Conservation (phyloP, 2,888 invertebrate genomes). For the Xanthorhoe designata region DNA sequence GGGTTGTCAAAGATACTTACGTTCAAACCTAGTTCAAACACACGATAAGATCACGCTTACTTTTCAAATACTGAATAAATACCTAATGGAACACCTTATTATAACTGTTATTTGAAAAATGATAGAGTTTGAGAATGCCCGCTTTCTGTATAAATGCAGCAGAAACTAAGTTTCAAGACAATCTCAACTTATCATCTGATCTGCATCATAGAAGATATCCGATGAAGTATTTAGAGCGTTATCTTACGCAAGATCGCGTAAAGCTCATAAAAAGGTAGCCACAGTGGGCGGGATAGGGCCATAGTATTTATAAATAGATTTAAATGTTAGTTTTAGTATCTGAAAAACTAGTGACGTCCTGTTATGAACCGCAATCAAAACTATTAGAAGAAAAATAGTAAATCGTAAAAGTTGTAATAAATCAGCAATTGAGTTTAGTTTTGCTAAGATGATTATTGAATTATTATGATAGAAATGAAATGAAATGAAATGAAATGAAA, state of each 20-base stretch:
- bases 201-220: constrained; percentile 24
- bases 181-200: constrained; percentile 14
- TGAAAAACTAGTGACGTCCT: not conserved
- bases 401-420: not conserved
- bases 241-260: constrained; percentile 54
- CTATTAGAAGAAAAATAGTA: not conserved
- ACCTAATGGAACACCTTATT: too few relatives aligned
- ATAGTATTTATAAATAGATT: constrained; percentile 7
- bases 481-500: too few relatives aligned
- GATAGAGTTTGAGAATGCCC: too few relatives aligned
- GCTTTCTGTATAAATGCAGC: constrained; percentile 1
- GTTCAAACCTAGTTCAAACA: too few relatives aligned
- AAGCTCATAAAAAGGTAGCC: constrained; percentile 54
- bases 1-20: too few relatives aligned
- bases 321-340: constrained; percentile 4
- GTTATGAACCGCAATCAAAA: not conserved
- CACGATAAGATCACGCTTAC: too few relatives aligned
- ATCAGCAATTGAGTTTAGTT: not conserved
- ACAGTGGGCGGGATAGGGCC: constrained; percentile 28
- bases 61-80: too few relatives aligned
- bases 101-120: too few relatives aligned
- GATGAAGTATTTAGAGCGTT: constrained; percentile 49
- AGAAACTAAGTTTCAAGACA: constrained; percentile 2
- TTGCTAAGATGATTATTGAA: too few relatives aligned
- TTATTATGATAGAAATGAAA: too few relatives aligned